These are phyloP conservation scores for Lasiurus cinereus DNA, from an alignment of 2,113 vertebrate genomes.

Conservation along the genomic window DNA sequence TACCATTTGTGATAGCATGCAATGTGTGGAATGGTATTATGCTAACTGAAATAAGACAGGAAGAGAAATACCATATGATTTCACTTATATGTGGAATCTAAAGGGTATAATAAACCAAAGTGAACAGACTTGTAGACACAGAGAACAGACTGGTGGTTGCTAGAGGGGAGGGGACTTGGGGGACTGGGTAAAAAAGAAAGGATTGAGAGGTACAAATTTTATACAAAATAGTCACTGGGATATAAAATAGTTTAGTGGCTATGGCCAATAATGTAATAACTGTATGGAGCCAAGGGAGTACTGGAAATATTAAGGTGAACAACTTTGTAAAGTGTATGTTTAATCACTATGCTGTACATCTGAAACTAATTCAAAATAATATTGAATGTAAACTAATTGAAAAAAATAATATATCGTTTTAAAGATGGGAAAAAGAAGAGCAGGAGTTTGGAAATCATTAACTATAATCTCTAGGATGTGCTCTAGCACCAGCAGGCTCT, in stretches of 20 bases:
- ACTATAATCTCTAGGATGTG: neutral
- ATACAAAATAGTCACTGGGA: neutral
- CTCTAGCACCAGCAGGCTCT: neutral
- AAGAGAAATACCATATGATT: neutral
- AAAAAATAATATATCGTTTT: neutral
- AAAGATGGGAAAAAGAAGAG: neutral
- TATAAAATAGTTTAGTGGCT: neutral
- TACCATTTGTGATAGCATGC: neutral
- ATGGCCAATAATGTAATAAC: neutral
- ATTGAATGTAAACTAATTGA: neutral
- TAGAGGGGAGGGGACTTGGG: neutral
- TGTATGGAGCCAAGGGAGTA: neutral
- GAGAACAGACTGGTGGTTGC: neutral
- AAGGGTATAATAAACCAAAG: neutral
- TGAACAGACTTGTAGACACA: neutral
- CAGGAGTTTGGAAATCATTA: neutral
- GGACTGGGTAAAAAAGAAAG: neutral
- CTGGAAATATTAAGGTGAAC: too few relatives aligned
- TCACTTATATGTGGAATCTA: neutral
- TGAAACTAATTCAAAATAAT: neutral
- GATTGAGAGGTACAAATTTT: neutral
- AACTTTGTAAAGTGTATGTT: neutral
- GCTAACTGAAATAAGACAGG: neutral
- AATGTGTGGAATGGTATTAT: neutral
- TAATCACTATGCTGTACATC: neutral